These are phyloP conservation scores for Pseudomyrmex dendroicus DNA, from an alignment of 1,140 invertebrate genomes.

Conservation along the genomic window DNA sequence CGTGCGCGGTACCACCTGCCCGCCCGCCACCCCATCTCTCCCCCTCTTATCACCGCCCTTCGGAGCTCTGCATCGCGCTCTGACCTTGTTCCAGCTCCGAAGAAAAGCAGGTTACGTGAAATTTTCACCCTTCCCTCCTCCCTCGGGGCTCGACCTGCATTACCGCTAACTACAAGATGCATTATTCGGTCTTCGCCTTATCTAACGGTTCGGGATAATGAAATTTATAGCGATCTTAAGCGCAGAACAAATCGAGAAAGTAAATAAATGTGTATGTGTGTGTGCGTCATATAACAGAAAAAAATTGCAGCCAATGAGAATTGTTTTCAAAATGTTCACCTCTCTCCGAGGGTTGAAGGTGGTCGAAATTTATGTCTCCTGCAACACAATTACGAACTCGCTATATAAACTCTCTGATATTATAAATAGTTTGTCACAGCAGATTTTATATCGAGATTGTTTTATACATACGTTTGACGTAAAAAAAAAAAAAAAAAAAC, in stretches of 20 bases:
- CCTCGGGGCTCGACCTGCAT: slow-evolving; percentile 28
- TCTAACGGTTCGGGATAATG: slow-evolving; percentile 3
- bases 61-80: slow-evolving; percentile 29
- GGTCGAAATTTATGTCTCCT: neutral
- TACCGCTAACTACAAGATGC: neutral
- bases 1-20: slow-evolving; percentile 51
- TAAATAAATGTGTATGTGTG: neutral
- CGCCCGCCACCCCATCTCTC: slow-evolving; percentile 23
- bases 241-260: neutral
- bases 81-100: slow-evolving; percentile 53
- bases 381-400: neutral
- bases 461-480: slow-evolving; percentile 14
- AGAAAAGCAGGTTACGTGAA: slow-evolving; percentile 55
- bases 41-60: slow-evolving; percentile 33
- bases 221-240: slow-evolving; percentile 22
- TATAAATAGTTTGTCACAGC: slow-evolving; percentile 34
- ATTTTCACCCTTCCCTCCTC: slow-evolving; percentile 9
- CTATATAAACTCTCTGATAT: slow-evolving; percentile 4
- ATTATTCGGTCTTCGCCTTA: slow-evolving; percentile 24
- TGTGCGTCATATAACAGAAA: too few relatives aligned
- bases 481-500: slow-evolving; percentile 25
- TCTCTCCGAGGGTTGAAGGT: neutral
- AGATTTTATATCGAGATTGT: slow-evolving; percentile 16
- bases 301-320: neutral
- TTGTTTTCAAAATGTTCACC: neutral